Evolutionary conservation across 2,888 invertebrate genomes (phyloP).

Genomic region (Drosophila acutilabella): DNA sequence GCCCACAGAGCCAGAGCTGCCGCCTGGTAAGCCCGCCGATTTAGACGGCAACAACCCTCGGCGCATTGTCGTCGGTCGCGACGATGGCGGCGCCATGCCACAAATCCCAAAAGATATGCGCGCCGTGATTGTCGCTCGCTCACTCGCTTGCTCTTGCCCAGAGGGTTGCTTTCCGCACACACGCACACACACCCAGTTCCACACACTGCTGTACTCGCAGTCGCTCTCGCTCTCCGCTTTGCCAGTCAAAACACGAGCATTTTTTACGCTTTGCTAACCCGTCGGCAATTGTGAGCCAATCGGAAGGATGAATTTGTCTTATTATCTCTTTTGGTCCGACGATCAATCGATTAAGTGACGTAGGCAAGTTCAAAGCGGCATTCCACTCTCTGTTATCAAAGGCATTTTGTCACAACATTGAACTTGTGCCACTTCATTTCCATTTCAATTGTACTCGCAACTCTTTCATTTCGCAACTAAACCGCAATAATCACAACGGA

Average conservation of each 20-base stretch:
- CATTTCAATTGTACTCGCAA: constrained; percentile 45
- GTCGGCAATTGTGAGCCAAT: constrained; percentile 69
- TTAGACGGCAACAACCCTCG: constrained; percentile 81
- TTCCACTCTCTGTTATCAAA: constrained; percentile 34
- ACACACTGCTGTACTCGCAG: not conserved
- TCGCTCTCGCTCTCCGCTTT: constrained; percentile 23
- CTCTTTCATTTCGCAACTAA: constrained; percentile 61
- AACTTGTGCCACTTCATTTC: constrained; percentile 56
- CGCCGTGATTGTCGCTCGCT: constrained; percentile 68
- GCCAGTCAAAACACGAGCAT: constrained; percentile 75
- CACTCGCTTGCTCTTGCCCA: constrained; percentile 34
- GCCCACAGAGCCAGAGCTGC: constrained; percentile 19
- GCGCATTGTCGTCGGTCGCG: constrained; percentile 82
- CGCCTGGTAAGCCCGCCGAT: constrained; percentile 73
- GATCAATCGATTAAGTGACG: constrained; percentile 52
- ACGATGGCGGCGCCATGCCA: constrained; percentile 82
- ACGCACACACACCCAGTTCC: constrained; percentile 28
- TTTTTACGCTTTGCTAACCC: constrained; percentile 63
- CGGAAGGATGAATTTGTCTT: constrained; percentile 67
- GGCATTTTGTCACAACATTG: constrained; percentile 54
- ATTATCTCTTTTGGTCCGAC: constrained; percentile 33
- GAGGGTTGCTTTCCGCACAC: constrained; percentile 78
- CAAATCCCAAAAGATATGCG: constrained; percentile 79
- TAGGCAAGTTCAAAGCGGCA: constrained; percentile 42
- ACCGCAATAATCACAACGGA: constrained; percentile 69